Evolutionary conservation across 2,797 vertebrate genomes (phyloP).

Genomic region (Coreius guichenoti): DNA sequence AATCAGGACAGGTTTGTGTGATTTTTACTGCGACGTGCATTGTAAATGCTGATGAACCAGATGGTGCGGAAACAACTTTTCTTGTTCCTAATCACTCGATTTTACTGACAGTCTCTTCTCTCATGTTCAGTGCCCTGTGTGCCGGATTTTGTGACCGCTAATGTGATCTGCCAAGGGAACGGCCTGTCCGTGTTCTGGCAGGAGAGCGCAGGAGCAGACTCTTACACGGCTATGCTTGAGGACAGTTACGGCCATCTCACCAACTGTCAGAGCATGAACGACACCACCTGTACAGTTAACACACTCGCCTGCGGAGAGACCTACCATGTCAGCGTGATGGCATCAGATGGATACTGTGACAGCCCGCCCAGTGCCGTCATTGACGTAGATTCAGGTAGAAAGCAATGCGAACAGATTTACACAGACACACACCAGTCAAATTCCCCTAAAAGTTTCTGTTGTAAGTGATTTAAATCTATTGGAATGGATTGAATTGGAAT

Average conservation of each 20-base stretch:
- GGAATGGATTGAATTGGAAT: no score
- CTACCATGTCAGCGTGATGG: conserved; percentile 72
- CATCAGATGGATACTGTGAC: conserved; percentile 76
- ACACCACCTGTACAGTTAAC: conserved; percentile 71
- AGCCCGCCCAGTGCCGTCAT: conserved; percentile 67
- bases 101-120: conserved; percentile 1
- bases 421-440: not conserved
- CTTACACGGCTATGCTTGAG: conserved; percentile 71
- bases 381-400: conserved; percentile 70
- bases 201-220: conserved; percentile 71
- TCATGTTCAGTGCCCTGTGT: conserved; percentile 74
- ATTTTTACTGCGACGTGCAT: not conserved
- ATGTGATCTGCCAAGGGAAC: conserved; percentile 68
- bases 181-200: conserved; percentile 72
- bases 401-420: not conserved
- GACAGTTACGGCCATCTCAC: conserved; percentile 70
- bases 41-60: not conserved
- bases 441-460: not conserved
- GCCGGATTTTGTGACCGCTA: conserved; percentile 66
- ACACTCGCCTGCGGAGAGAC: conserved; percentile 74
- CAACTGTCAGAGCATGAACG: conserved; percentile 69
- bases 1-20: conserved; percentile 75
- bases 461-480: not conserved
- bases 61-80: not conserved
- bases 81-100: not conserved